phyloP scores from a whole-genome alignment of 35 echinoderm and acorn worm genomes.

The Patiria miniata region DNA sequence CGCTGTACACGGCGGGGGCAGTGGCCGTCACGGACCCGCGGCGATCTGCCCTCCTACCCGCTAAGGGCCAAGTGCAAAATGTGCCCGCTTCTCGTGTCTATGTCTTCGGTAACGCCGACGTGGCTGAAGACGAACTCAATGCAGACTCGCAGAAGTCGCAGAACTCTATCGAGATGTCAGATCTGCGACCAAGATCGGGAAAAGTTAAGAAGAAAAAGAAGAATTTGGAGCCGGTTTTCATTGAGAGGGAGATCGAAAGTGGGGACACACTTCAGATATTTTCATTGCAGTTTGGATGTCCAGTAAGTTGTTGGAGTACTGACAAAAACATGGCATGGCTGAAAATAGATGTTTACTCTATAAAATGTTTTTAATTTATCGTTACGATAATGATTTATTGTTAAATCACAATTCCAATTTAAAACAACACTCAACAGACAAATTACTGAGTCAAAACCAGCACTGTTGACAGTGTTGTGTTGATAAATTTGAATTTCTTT shows the following conservation, averaged over 20 bases:
- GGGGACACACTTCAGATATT: slow-evolving; percentile 61
- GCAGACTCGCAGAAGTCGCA: slow-evolving; percentile 6
- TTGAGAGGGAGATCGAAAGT: slow-evolving; percentile 53
- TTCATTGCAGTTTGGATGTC: slow-evolving; percentile 61
- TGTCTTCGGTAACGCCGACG: slow-evolving; percentile 68
- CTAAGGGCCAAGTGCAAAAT: slow-evolving; percentile 71
- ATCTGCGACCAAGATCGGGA: slow-evolving; percentile 43
- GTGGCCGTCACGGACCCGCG: not conserved
- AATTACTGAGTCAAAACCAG: no score
- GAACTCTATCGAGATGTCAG: slow-evolving; percentile 45
- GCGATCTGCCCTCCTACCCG: slow-evolving; percentile 34
- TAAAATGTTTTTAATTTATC: no score
- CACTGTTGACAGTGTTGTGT: no score
- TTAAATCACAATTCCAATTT: no score
- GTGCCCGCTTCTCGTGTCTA: slow-evolving; percentile 70
- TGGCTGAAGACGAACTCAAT: slow-evolving; percentile 69
- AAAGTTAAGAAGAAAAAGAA: slow-evolving; percentile 39
- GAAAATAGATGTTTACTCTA: no score
- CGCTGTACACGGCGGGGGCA: not conserved
- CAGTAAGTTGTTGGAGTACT: slow-evolving; percentile 19
- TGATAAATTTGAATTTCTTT: no score
- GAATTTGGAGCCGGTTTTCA: slow-evolving; percentile 30
- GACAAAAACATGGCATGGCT: no score
- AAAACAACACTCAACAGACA: no score
- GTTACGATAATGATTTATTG: no score